These are phyloP conservation scores for Phyto melanocephala DNA, from an alignment of 2,888 invertebrate genomes.

Conservation along the genomic window DNA sequence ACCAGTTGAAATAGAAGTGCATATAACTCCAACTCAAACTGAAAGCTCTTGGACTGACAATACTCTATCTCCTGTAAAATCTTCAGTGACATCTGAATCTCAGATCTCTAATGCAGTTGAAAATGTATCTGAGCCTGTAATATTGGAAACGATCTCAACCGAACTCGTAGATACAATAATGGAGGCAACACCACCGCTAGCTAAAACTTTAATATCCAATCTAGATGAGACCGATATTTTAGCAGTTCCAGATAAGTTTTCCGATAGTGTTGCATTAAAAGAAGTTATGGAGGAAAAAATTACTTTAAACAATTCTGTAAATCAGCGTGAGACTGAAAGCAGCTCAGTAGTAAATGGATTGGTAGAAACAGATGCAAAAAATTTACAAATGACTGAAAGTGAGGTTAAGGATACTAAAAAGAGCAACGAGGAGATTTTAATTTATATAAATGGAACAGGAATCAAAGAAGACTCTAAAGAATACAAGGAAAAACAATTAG, in stretches of 20 bases:
- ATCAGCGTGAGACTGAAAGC: neutral
- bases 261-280: neutral
- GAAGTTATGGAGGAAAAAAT: neutral
- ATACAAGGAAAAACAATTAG: neutral
- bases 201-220: neutral
- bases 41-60: neutral
- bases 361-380: neutral
- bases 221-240: neutral
- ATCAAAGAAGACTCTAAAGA: neutral
- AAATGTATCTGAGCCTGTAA: neutral
- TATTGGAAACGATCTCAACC: neutral
- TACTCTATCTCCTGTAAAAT: neutral
- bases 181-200: neutral
- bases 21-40: neutral
- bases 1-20: constrained; percentile 39
- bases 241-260: neutral
- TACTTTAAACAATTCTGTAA: neutral
- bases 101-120: neutral
- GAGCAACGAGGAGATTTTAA: neutral
- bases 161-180: neutral
- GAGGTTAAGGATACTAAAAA: neutral
- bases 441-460: neutral
- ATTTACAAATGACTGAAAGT: neutral
- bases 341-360: neutral
- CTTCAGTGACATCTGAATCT: neutral